Evolutionary conservation across 2,888 invertebrate genomes (phyloP).

Genomic region (Prosapia bicincta): DNA sequence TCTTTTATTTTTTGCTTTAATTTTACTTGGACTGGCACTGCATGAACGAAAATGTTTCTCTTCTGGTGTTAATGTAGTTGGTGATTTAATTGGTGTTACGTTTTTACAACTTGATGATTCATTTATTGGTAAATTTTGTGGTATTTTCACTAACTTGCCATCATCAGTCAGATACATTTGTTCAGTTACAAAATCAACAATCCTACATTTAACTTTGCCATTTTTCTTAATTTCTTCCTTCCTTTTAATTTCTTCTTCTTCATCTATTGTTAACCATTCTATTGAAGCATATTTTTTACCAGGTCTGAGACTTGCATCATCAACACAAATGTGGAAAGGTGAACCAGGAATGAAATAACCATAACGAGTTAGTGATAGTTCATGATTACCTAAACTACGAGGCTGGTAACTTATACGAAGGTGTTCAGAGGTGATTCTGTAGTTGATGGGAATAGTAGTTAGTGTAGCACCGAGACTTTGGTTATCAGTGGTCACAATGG

Average conservation of each 20-base stretch:
- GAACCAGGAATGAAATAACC: conserved; percentile 49
- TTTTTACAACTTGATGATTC: neutral
- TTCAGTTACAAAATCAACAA: conserved; percentile 55
- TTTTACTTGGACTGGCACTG: conserved; percentile 18
- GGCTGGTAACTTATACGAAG: conserved; percentile 25
- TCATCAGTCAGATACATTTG: conserved; percentile 56
- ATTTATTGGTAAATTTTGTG: neutral
- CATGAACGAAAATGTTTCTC: neutral
- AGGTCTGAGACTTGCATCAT: conserved; percentile 30
- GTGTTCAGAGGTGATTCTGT: conserved; percentile 21
- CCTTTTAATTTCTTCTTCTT: conserved; percentile 15
- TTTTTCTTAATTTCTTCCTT: conserved; percentile 19
- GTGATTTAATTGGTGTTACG: neutral
- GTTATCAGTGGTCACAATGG: conserved; percentile 48
- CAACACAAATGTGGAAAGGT: conserved; percentile 53
- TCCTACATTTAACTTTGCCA: conserved; percentile 50
- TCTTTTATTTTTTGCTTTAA: neutral
- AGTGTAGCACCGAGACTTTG: neutral
- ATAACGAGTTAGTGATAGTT: conserved; percentile 21
- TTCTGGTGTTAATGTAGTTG: neutral
- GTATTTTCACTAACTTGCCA: conserved; percentile 41
- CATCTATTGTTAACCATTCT: conserved; percentile 25
- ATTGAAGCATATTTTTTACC: conserved; percentile 13
- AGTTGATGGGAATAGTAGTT: conserved; percentile 19
- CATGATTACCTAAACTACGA: conserved; percentile 21